Conservation (phyloP, 2,888 invertebrate genomes). For the Nemurella pictetii region DNA sequence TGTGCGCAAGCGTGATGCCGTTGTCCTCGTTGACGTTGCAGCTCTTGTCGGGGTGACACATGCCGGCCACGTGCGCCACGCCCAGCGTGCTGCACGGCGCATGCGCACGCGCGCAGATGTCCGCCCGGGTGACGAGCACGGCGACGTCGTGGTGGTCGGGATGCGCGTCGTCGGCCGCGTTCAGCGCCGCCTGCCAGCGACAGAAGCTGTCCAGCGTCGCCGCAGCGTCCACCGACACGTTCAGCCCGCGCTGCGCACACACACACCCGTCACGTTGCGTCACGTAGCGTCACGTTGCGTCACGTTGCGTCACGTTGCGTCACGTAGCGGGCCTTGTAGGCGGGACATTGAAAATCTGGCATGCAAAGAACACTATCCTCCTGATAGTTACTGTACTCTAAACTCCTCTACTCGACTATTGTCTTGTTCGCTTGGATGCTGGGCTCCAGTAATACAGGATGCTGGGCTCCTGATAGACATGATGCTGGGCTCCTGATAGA, state of each 20-base stretch:
- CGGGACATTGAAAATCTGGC: too few relatives aligned
- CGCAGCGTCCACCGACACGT: constrained; percentile 81
- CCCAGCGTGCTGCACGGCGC: constrained; percentile 72
- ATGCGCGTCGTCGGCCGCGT: constrained; percentile 74
- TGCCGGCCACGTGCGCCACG: constrained; percentile 85
- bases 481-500: too few relatives aligned
- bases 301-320: too few relatives aligned
- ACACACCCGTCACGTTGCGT: too few relatives aligned
- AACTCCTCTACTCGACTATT: too few relatives aligned
- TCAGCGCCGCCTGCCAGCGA: constrained; percentile 76
- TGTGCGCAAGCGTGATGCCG: constrained; percentile 85
- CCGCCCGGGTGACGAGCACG: constrained; percentile 78
- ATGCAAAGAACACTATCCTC: too few relatives aligned
- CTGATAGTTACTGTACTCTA: too few relatives aligned
- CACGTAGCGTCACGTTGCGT: too few relatives aligned
- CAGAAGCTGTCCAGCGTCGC: constrained; percentile 83
- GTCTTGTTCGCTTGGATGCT: too few relatives aligned
- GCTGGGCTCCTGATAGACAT: too few relatives aligned
- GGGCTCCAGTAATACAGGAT: too few relatives aligned
- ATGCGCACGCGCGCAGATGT: constrained; percentile 65
- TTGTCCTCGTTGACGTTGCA: constrained; percentile 91
- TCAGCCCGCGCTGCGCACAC: constrained; percentile 64
- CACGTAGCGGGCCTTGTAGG: too few relatives aligned
- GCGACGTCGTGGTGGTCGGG: constrained; percentile 91
- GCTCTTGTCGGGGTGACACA: constrained; percentile 82